Conservation (phyloP, 2,888 invertebrate genomes). For the Chydorus sphaericus region DNA sequence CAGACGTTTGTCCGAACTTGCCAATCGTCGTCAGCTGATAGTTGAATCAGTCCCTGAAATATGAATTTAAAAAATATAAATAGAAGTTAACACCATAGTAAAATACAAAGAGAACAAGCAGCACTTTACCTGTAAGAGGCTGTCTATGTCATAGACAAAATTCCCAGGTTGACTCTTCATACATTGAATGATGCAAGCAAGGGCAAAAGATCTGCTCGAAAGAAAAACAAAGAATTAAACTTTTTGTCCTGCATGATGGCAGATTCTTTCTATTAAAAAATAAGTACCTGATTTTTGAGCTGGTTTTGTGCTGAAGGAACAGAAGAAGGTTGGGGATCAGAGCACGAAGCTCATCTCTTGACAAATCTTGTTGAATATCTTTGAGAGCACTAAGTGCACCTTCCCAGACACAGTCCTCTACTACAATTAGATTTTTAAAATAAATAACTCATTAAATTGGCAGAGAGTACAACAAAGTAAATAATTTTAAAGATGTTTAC, state of each 20-base stretch:
- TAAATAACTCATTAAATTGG: too few relatives aligned
- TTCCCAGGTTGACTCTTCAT: constrained; percentile 86
- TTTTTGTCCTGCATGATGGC: background rate
- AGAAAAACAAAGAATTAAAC: background rate
- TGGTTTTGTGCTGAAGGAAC: constrained; percentile 86
- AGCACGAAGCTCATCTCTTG: constrained; percentile 77
- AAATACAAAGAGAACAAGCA: background rate
- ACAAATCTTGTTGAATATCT: constrained; percentile 97
- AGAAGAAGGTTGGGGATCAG: constrained; percentile 94
- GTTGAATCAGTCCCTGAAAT: constrained; percentile 68
- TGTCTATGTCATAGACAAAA: constrained; percentile 84
- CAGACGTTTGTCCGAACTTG: constrained; percentile 98
- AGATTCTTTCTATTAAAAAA: background rate
- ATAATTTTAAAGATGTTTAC: too few relatives aligned
- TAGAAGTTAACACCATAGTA: background rate
- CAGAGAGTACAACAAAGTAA: too few relatives aligned
- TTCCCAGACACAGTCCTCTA: constrained; percentile 94
- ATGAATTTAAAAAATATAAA: constrained; percentile 18
- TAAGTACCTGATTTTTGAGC: constrained; percentile 69
- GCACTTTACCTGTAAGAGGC: constrained; percentile 63
- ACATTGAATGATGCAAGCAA: constrained; percentile 97
- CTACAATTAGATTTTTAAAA: too few relatives aligned
- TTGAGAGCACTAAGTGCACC: constrained; percentile 96
- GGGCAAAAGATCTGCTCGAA: constrained; percentile 69
- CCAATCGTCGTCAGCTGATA: constrained; percentile 88